These are phyloP conservation scores for Drosophila nannoptera DNA, from an alignment of 1,140 invertebrate species.

Conservation along the genomic window DNA sequence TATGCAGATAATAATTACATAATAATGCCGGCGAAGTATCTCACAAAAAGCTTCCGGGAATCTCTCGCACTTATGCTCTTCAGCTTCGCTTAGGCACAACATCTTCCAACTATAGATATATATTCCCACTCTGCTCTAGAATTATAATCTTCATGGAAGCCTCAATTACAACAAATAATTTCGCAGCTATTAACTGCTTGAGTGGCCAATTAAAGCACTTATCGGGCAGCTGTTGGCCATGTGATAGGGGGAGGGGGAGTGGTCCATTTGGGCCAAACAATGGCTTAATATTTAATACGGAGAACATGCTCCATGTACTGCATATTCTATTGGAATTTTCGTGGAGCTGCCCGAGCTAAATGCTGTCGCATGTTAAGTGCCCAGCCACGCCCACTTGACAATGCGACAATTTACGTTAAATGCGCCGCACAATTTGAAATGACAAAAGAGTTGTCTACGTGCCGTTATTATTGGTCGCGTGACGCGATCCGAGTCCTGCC, in stretches of 20 bases:
- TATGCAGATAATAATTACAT: too few relatives aligned
- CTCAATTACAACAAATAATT: slow-evolving; percentile 14
- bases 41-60: too few relatives aligned
- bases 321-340: too few relatives aligned
- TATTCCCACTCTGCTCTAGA: too few relatives aligned
- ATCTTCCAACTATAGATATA: too few relatives aligned
- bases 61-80: too few relatives aligned
- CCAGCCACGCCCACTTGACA: slow-evolving; percentile 30
- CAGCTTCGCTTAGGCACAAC: too few relatives aligned
- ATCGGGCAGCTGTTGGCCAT: slow-evolving; percentile 8
- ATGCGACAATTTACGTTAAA: slow-evolving; percentile 76
- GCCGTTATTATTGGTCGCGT: slow-evolving; percentile 64
- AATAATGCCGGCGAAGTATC: too few relatives aligned
- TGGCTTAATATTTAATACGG: not conserved
- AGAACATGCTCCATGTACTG: too few relatives aligned
- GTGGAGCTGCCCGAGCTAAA: too few relatives aligned
- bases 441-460: slow-evolving; percentile 77
- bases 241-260: slow-evolving; percentile 3
- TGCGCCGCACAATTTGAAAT: slow-evolving; percentile 75
- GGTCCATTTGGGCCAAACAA: slow-evolving; percentile 29
- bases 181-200: slow-evolving; percentile 45
- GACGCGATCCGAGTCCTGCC: slow-evolving; percentile 31
- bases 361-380: slow-evolving; percentile 60
- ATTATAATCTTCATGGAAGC: not conserved
- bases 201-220: slow-evolving; percentile 60